These are phyloP conservation scores for Parazoanthus swiftii DNA, from an alignment of 92 coral and sea anemone genomes.

Conservation along the genomic window DNA sequence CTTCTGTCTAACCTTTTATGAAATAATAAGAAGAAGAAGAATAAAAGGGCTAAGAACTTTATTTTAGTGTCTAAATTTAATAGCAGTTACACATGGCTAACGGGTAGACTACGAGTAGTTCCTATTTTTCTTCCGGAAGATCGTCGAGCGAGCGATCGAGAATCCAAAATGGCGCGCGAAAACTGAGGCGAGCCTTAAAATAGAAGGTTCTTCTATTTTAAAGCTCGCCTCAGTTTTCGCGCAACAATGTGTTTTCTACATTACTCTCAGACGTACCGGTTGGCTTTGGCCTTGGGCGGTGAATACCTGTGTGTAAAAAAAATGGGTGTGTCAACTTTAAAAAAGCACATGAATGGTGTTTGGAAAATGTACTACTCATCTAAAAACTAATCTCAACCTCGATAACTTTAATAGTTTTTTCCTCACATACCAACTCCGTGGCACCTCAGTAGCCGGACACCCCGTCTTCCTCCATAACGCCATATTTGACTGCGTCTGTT, in stretches of 20 bases:
- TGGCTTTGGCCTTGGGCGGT: conserved; percentile 24
- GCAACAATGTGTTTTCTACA: neutral
- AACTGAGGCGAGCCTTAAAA: too few relatives aligned
- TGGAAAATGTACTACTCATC: neutral
- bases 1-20: too few relatives aligned
- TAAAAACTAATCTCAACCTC: neutral
- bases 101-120: too few relatives aligned
- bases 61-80: too few relatives aligned
- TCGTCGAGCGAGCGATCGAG: too few relatives aligned
- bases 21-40: too few relatives aligned
- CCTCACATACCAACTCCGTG: conserved; percentile 23
- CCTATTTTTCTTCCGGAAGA: too few relatives aligned
- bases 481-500: conserved; percentile 31
- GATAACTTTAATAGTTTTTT: neutral
- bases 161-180: too few relatives aligned
- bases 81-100: too few relatives aligned
- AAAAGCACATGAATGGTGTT: neutral
- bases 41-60: too few relatives aligned
- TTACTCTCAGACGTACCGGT: neutral
- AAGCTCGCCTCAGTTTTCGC: too few relatives aligned
- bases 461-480: conserved; percentile 33
- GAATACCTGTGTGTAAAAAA: neutral
- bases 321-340: neutral
- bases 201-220: too few relatives aligned
- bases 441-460: conserved; percentile 12